These are phyloP conservation scores for Ceratina japonica DNA, from an alignment of 1,140 invertebrate species.

Conservation along the genomic window DNA sequence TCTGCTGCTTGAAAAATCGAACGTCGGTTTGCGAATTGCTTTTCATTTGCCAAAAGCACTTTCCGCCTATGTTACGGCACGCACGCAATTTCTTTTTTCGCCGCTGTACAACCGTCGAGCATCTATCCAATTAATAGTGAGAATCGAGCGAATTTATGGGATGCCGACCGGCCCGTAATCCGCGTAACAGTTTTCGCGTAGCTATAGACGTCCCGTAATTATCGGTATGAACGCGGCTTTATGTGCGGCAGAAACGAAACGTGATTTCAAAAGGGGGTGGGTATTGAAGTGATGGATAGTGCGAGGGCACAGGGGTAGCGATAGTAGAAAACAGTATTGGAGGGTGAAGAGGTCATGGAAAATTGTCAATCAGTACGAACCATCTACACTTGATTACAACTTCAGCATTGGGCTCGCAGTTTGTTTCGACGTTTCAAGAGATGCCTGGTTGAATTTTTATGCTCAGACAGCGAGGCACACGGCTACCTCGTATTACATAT, in stretches of 20 bases:
- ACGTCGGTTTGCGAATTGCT: background rate
- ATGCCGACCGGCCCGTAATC: background rate
- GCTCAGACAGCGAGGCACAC: constrained; percentile 17
- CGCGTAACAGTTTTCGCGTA: background rate
- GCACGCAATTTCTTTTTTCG: too few relatives aligned
- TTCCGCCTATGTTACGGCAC: background rate
- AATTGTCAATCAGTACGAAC: constrained; percentile 75
- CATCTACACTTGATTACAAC: constrained; percentile 74
- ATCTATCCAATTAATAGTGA: background rate
- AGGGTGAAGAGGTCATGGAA: constrained; percentile 61
- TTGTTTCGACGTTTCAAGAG: constrained; percentile 43
- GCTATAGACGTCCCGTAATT: background rate
- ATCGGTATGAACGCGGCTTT: constrained; percentile 37
- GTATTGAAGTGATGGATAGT: constrained; percentile 38
- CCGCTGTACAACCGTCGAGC: background rate
- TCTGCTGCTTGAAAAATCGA: background rate
- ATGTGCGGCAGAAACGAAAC: constrained; percentile 51
- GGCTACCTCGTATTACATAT: constrained; percentile 1
- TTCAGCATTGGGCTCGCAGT: constrained; percentile 52
- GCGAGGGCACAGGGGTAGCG: constrained; percentile 2
- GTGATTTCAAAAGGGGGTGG: constrained; percentile 37
- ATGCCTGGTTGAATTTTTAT: constrained; percentile 52
- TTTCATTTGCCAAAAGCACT: background rate
- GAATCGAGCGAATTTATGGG: background rate
- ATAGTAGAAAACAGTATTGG: constrained; percentile 36